Evolutionary conservation across 2,797 vertebrate species (phyloP).

Genomic region (Silurus aristotelis): DNA sequence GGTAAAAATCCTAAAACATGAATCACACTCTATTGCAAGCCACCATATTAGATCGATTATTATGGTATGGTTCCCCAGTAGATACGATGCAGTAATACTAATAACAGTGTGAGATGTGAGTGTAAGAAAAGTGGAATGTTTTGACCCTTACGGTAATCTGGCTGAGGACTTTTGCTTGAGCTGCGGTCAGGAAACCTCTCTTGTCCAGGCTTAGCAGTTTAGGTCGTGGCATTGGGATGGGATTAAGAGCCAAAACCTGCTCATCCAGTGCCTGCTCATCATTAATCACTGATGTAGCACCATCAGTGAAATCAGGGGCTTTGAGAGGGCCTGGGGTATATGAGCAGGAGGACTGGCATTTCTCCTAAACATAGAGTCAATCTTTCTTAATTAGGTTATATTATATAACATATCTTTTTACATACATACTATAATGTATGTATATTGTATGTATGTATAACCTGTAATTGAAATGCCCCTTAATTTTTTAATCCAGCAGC

Average conservation of each 20-base stretch:
- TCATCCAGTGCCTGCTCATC: conserved; percentile 66
- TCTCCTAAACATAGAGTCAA: conserved; percentile 55
- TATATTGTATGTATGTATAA: no score
- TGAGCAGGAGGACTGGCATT: conserved; percentile 25
- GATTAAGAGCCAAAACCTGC: conserved; percentile 77
- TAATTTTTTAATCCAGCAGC: background rate
- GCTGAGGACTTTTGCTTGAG: conserved; percentile 76
- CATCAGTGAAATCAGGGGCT: conserved; percentile 14
- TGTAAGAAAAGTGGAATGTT: background rate
- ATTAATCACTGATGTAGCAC: background rate
- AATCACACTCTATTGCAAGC: background rate
- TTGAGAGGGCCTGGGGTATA: background rate
- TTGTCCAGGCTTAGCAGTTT: conserved; percentile 78
- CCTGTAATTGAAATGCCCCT: background rate
- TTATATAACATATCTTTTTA: no score
- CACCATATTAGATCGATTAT: background rate
- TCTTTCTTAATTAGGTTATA: no score
- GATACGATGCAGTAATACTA: background rate
- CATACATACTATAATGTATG: no score
- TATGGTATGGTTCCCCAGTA: background rate
- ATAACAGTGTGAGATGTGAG: background rate
- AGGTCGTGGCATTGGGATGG: conserved; percentile 71
- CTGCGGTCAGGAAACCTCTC: conserved; percentile 72
- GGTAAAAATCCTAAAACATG: background rate
- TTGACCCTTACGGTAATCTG: conserved; percentile 79